These are phyloP conservation scores for Oryzias javanicus DNA, from an alignment of 2,113 vertebrate species.

Conservation along the genomic window DNA sequence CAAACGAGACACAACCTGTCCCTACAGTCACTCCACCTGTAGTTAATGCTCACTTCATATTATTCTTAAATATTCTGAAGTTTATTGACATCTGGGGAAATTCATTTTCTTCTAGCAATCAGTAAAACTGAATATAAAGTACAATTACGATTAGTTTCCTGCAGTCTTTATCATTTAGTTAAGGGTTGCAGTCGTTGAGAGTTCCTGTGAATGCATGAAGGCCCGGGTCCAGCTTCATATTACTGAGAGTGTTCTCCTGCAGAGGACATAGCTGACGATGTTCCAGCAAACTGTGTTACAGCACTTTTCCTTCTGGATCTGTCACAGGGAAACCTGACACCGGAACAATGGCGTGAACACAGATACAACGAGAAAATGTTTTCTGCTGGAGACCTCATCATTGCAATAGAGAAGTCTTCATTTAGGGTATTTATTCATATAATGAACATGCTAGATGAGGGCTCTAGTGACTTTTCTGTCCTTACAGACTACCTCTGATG, in stretches of 20 bases:
- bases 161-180: not conserved
- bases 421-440: too few species aligned
- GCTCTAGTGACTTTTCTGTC: too few species aligned
- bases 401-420: too few species aligned
- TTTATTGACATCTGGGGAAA: too few species aligned
- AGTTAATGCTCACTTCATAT: too few species aligned
- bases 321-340: slow-evolving; percentile 51
- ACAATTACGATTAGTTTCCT: not conserved
- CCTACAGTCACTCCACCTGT: too few species aligned
- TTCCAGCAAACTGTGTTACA: slow-evolving; percentile 30
- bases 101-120: too few species aligned
- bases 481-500: too few species aligned
- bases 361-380: not conserved
- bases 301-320: slow-evolving; percentile 32
- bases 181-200: not conserved
- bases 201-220: not conserved
- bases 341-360: not conserved
- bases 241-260: slow-evolving; percentile 11
- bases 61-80: too few species aligned
- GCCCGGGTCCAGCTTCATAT: slow-evolving; percentile 7
- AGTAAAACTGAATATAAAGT: too few species aligned
- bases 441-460: too few species aligned
- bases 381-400: not conserved
- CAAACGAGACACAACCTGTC: too few species aligned
- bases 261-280: slow-evolving; percentile 47